Evolutionary conservation across 2,113 vertebrate genomes (phyloP), one percentile per base, ranked within the genome.

Genomic region (Gasterosteus aculeatus): DNA sequence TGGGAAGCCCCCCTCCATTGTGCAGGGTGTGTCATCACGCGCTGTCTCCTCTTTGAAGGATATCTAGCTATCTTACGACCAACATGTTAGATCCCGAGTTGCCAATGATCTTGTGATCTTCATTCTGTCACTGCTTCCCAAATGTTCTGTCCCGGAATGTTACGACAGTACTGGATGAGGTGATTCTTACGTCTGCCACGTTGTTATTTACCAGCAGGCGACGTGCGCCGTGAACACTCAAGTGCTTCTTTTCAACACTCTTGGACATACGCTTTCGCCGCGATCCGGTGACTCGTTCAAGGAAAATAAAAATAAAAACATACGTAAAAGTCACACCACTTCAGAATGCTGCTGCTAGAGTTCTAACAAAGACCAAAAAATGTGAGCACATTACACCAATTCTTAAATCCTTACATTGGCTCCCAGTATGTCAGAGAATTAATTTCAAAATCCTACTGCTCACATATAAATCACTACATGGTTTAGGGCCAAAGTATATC

Each of bases 1-100:
- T 88, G 89, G 89, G 90, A 92, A 89, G 35, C 54, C 85, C 82
- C 91, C 88, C 63, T 82, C 84, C 84, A 83, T 84, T 88, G 75
- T 77, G 5, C 26, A 83, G 74, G 72, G 75, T 83, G 80, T 86
- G 84, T 91, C 85, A 86, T 85, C 74, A 78, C 58, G 62, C 69
- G 65, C 29, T 57, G 70, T 60, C 64, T 84, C 74, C 69, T 83
- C 84, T 81, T 66, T 59, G 41, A 90, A 80, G 59, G 81, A 56
- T 49, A 56, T 76, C 56, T 26, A 26, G 22, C 22, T 56, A 14
- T 78, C 83, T 83, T 79, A 82, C 59, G 62, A 71, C 56, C 68
- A 85, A 18, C 16, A 31, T 77, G 70, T 76, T 68, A n/a, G 29
- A 72, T 70, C 77, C 38, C 19, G 58, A 86, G 77, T 41, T 72